phyloP scores from a whole-genome alignment of 2,113 vertebrate genomes.

The Festucalex cinctus region DNA sequence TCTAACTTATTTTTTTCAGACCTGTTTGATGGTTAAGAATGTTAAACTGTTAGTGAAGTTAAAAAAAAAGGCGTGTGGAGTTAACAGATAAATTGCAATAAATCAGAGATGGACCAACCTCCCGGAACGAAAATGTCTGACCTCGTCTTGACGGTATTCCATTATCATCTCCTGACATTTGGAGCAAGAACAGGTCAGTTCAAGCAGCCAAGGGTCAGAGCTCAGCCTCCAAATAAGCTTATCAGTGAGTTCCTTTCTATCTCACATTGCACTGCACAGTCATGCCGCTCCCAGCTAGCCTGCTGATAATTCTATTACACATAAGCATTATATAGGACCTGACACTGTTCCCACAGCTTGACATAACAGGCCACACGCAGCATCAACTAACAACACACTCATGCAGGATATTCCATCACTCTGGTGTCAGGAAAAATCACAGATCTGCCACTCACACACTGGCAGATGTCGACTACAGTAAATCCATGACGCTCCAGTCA shows the following conservation, averaged over 20 bases:
- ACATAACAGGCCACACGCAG: constrained; percentile 19
- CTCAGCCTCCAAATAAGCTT: constrained; percentile 39
- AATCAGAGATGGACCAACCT: not conserved
- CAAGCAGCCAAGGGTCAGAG: constrained; percentile 49
- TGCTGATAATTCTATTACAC: constrained; percentile 30
- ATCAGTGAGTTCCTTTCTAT: constrained; percentile 20
- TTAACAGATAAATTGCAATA: not conserved
- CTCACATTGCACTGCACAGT: constrained; percentile 6
- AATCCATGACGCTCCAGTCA: constrained; percentile 1
- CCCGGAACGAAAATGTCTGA: not conserved
- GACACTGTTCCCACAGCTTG: constrained; percentile 44
- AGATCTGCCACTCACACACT: constrained; percentile 18
- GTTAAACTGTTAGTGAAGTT: too few species aligned
- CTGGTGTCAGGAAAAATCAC: constrained; percentile 26
- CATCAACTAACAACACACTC: constrained; percentile 28
- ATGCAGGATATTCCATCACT: constrained; percentile 5
- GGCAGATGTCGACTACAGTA: not conserved
- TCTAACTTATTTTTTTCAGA: too few species aligned
- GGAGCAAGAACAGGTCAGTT: constrained; percentile 43
- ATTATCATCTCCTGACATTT: constrained; percentile 25
- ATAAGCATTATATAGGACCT: constrained; percentile 48
- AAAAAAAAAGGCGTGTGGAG: not conserved
- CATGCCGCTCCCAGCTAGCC: constrained; percentile 10
- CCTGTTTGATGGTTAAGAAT: too few species aligned
- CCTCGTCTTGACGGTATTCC: not conserved